A percentile compares a stretch with the other conserved stretches of the same genome.
Conservation (phyloP, 2,797 vertebrate genomes). For the Eulemur mongoz region DNA sequence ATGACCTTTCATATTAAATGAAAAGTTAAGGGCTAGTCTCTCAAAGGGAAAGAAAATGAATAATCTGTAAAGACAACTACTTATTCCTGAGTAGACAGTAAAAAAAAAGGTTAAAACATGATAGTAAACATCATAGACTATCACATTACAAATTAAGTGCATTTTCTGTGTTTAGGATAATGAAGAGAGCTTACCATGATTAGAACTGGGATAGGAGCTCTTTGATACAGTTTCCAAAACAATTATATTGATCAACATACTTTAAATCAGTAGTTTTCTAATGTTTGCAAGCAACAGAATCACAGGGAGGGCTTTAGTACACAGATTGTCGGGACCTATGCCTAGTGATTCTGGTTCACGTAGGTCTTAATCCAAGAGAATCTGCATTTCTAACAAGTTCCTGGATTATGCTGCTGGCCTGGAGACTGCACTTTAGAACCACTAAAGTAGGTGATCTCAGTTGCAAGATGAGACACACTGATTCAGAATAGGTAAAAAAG, state of each 20-base stretch:
- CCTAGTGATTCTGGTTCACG: neutral
- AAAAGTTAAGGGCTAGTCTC: conserved; percentile 55
- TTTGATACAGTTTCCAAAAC: neutral
- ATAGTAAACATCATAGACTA: neutral
- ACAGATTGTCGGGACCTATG: neutral
- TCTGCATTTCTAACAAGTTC: neutral
- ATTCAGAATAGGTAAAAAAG: neutral
- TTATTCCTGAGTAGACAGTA: neutral
- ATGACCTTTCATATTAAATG: conserved; percentile 68
- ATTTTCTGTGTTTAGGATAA: conserved; percentile 19
- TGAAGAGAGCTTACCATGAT: neutral
- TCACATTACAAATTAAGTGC: conserved; percentile 19
- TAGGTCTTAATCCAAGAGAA: neutral
- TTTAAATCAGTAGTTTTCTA: neutral
- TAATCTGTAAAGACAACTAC: conserved; percentile 50
- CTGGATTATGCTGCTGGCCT: neutral
- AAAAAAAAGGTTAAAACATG: neutral
- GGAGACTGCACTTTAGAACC: neutral
- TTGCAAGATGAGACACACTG: neutral
- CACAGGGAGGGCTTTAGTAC: neutral
- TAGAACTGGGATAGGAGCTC: neutral
- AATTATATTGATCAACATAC: neutral
- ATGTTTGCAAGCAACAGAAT: neutral
- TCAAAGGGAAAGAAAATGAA: conserved; percentile 68
- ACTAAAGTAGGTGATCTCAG: neutral